Conservation (phyloP, 2,113 vertebrate species). For the Menidia beryllina region DNA sequence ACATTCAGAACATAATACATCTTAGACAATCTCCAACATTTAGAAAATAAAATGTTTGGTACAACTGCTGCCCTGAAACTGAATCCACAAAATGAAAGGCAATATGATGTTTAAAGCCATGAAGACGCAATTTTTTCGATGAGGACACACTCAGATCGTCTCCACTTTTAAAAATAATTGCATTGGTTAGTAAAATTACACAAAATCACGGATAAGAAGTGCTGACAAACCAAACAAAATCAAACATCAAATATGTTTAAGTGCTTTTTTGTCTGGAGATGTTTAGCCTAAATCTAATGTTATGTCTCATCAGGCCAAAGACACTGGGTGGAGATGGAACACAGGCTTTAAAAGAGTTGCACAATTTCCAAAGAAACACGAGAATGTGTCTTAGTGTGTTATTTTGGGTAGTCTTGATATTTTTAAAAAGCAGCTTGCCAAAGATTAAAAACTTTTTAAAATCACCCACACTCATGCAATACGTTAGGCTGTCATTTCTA, state of each 20-base stretch:
- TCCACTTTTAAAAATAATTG: slow-evolving; percentile 29
- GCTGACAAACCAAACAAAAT: slow-evolving; percentile 39
- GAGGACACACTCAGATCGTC: neutral
- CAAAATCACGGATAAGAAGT: slow-evolving; percentile 19
- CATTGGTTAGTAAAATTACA: slow-evolving; percentile 14
- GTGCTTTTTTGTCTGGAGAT: slow-evolving; percentile 63
- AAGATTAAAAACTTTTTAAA: neutral
- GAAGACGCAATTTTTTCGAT: slow-evolving; percentile 22
- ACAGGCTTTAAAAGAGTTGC: slow-evolving; percentile 53
- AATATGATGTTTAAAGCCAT: slow-evolving; percentile 16
- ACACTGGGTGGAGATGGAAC: slow-evolving; percentile 63
- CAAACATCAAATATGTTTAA: slow-evolving; percentile 44
- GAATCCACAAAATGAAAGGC: slow-evolving; percentile 10
- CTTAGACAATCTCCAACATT: neutral
- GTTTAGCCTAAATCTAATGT: slow-evolving; percentile 45
- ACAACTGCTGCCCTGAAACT: neutral
- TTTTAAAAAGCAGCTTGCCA: slow-evolving; percentile 44
- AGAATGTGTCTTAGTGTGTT: slow-evolving; percentile 35
- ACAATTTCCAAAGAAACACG: slow-evolving; percentile 48
- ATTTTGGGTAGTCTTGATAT: slow-evolving; percentile 56
- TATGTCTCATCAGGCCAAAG: slow-evolving; percentile 30
- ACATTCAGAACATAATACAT: no score
- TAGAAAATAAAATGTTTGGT: neutral
- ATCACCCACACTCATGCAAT: slow-evolving; percentile 39
- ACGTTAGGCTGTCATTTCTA: slow-evolving; percentile 43